phyloP scores from a whole-genome alignment of 2,797 vertebrate genomes.

The Gymnoscopelus braueri region DNA sequence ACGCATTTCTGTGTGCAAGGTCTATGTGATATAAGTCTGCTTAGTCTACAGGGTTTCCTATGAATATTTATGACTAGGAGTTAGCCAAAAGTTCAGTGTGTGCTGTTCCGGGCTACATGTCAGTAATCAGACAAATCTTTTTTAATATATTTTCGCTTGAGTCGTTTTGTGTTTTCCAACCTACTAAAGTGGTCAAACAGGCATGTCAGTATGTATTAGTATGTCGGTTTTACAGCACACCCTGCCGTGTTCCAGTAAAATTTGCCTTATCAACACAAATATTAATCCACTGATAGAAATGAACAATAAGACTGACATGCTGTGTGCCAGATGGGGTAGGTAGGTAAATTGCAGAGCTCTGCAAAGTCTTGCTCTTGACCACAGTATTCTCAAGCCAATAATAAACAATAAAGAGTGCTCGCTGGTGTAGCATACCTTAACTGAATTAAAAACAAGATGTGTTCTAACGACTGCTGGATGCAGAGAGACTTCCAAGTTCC shows the following conservation, averaged over 20 bases:
- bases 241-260: not conserved
- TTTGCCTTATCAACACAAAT: not conserved
- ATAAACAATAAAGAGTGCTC: not conserved
- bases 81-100: not conserved
- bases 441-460: not conserved
- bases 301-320: not conserved
- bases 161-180: not conserved
- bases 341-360: too few relatives aligned
- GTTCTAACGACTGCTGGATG: not conserved
- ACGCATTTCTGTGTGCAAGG: too few relatives aligned
- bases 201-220: too few relatives aligned
- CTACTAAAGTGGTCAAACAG: too few relatives aligned
- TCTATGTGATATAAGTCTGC: not conserved
- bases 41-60: not conserved
- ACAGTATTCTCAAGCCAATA: not conserved
- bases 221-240: not conserved
- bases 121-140: not conserved
- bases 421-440: not conserved
- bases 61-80: not conserved
- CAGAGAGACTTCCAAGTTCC: not conserved
- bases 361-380: conserved; percentile 14
- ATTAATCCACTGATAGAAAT: not conserved
- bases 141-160: too few relatives aligned
- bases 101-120: not conserved
- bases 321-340: not conserved